Evolutionary conservation across 2,888 invertebrate species (phyloP).

Genomic region (Apantesis nais): DNA sequence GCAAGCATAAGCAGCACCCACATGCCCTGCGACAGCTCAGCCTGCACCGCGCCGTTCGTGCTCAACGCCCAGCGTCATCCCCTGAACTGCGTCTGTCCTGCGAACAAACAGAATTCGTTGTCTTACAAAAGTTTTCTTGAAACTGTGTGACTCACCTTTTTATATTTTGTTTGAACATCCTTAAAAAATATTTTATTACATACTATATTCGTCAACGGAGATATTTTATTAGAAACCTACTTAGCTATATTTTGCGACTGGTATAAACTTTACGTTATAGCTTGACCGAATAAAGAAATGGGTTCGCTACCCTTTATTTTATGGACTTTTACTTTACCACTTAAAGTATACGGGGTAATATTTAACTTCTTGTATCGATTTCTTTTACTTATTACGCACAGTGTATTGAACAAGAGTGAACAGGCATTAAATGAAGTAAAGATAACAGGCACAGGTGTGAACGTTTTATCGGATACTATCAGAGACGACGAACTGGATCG

Average conservation of each 20-base stretch:
- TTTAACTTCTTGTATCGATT: constrained; percentile 19
- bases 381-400: background rate
- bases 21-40: constrained; percentile 81
- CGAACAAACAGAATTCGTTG: constrained; percentile 40
- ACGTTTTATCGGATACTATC: constrained; percentile 1
- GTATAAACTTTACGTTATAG: constrained; percentile 43
- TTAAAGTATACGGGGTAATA: constrained; percentile 18
- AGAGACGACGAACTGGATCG: constrained; percentile 28
- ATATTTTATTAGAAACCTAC: constrained; percentile 41
- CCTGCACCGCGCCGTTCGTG: constrained; percentile 77
- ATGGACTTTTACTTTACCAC: constrained; percentile 34
- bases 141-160: background rate
- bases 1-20: constrained; percentile 85
- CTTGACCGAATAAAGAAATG: constrained; percentile 42
- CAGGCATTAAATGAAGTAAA: background rate
- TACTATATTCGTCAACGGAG: constrained; percentile 28
- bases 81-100: constrained; percentile 67
- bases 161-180: background rate
- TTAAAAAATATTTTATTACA: constrained; percentile 24
- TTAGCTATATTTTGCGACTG: constrained; percentile 37
- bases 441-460: constrained; percentile 2
- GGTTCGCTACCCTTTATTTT: constrained; percentile 38
- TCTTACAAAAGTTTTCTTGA: background rate
- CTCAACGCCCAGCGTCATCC: constrained; percentile 75
- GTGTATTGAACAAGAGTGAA: background rate